These are phyloP conservation scores for Polymixis flavicincta DNA, from an alignment of 2,888 invertebrate genomes.

Conservation along the genomic window DNA sequence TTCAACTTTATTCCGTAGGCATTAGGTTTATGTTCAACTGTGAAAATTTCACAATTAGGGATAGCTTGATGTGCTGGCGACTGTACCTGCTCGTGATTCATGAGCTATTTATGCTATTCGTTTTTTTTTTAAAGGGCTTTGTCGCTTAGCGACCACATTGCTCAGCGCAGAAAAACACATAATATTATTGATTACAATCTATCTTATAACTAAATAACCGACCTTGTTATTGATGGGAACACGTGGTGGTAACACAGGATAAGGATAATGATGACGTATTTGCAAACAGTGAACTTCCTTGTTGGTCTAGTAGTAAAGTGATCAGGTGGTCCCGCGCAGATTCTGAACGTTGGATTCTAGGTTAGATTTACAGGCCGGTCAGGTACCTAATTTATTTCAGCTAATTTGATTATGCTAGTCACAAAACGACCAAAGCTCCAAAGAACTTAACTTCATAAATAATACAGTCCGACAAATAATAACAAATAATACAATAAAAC, in stretches of 20 bases:
- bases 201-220: too few species aligned
- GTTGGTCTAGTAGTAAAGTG: background rate
- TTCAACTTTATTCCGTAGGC: too few species aligned
- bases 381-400: background rate
- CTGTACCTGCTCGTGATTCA: background rate
- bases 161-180: too few species aligned
- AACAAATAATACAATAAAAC: too few species aligned
- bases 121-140: too few species aligned
- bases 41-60: too few species aligned
- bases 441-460: background rate
- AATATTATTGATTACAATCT: too few species aligned
- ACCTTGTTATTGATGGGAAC: constrained; percentile 31
- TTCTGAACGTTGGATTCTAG: background rate
- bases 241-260: constrained; percentile 14
- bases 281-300: constrained; percentile 25
- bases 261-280: constrained; percentile 20
- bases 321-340: background rate
- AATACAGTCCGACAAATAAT: too few species aligned
- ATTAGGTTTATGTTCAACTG: too few species aligned
- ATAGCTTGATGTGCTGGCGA: too few species aligned
- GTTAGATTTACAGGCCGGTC: background rate
- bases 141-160: too few species aligned
- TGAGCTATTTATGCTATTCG: background rate
- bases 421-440: background rate
- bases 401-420: background rate